Conservation (phyloP, 2,113 vertebrate genomes). For the Paramormyrops kingsleyae region DNA sequence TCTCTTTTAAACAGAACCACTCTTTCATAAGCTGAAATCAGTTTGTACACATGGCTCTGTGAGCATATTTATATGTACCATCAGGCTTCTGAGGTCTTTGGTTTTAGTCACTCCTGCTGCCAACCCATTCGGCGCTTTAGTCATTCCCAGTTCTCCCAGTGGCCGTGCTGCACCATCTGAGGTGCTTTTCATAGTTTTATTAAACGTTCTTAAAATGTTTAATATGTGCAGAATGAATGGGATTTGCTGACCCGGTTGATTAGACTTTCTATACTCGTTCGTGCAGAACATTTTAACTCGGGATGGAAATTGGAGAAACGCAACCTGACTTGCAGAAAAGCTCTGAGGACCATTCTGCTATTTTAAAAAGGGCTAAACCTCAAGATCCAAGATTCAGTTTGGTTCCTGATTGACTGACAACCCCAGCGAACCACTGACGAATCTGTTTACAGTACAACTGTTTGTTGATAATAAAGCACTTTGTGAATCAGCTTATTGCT, state of each 20-base stretch:
- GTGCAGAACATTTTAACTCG: background rate
- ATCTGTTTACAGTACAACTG: background rate
- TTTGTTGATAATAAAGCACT: slow-evolving; percentile 8
- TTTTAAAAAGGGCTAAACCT: background rate
- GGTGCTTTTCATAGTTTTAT: background rate
- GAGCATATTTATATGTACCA: background rate
- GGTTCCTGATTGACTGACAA: background rate
- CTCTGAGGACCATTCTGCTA: background rate
- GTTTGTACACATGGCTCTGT: background rate
- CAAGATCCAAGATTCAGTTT: background rate
- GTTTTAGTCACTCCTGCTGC: background rate
- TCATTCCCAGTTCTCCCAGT: background rate
- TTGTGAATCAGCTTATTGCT: background rate
- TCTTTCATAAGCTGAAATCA: background rate
- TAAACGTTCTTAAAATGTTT: background rate
- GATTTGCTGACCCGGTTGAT: background rate
- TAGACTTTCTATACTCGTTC: background rate
- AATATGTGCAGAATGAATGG: background rate
- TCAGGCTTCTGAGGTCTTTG: background rate
- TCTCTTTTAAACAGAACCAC: background rate
- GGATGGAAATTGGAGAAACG: background rate
- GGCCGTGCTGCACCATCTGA: background rate
- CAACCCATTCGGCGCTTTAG: background rate
- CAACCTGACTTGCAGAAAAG: background rate
- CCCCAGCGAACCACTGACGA: background rate